Percentiles rank a stretch among this genome's conserved stretches.
These are phyloP conservation scores for Cebidichthys violaceus DNA, from an alignment of 2,113 vertebrate genomes.

Conservation along the genomic window DNA sequence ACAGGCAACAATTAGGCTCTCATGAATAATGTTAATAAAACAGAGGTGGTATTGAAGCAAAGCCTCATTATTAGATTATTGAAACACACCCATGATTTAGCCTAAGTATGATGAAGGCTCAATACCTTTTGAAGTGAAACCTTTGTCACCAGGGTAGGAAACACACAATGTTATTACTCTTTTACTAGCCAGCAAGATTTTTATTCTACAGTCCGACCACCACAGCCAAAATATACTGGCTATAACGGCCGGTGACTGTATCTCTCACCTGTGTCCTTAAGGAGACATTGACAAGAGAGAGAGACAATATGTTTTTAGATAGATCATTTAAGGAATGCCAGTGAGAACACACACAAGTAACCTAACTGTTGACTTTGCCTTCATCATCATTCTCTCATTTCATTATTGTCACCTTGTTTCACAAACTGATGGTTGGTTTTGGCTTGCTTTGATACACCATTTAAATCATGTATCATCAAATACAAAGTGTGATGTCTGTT, in stretches of 20 bases:
- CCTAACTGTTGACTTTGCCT: slow-evolving; percentile 47
- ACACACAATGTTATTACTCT: neutral
- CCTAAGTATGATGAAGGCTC: slow-evolving; percentile 67
- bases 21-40: slow-evolving; percentile 1
- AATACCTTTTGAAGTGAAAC: slow-evolving; percentile 21
- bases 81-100: slow-evolving; percentile 66
- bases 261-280: slow-evolving; percentile 40
- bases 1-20: slow-evolving; percentile 13
- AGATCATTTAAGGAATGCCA: slow-evolving; percentile 20
- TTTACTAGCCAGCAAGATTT: slow-evolving; percentile 6
- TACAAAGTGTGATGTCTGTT: slow-evolving; percentile 42
- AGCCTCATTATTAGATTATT: slow-evolving; percentile 65
- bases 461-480: slow-evolving; percentile 57
- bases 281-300: slow-evolving; percentile 39
- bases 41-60: slow-evolving; percentile 23
- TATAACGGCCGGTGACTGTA: neutral
- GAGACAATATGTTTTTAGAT: slow-evolving; percentile 19
- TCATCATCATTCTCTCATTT: slow-evolving; percentile 61
- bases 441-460: slow-evolving; percentile 70
- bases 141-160: neutral
- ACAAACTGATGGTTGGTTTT: slow-evolving; percentile 64
- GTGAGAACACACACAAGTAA: slow-evolving; percentile 11
- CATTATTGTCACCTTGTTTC: slow-evolving; percentile 61
- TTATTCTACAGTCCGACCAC: neutral
- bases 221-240: neutral